Percentiles rank a stretch among this genome's conserved stretches.
These are phyloP conservation scores for Alethe castanea DNA, from an alignment of 2,113 vertebrate genomes.

Conservation along the genomic window DNA sequence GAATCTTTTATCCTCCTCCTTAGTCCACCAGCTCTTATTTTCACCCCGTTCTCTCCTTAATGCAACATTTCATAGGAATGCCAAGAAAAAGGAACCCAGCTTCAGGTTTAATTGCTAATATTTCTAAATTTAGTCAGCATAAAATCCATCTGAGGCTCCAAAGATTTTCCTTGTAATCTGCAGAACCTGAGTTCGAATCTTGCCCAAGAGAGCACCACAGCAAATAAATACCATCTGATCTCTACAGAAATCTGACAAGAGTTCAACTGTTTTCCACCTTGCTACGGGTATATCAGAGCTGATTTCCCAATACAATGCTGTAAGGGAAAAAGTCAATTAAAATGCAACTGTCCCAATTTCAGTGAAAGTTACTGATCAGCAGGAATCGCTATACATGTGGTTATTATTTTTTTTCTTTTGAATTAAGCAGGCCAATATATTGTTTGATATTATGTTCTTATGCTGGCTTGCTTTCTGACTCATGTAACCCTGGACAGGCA, in stretches of 20 bases:
- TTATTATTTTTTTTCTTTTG: conserved; percentile 1
- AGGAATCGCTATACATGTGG: conserved; percentile 48
- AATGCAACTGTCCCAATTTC: conserved; percentile 73
- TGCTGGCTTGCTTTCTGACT: background rate
- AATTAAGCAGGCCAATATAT: background rate
- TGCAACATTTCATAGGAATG: conserved; percentile 68
- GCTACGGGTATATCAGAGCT: conserved; percentile 37
- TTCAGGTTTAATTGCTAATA: conserved; percentile 64
- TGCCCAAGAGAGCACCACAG: conserved; percentile 44
- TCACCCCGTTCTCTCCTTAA: conserved; percentile 53
- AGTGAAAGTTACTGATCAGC: conserved; percentile 61
- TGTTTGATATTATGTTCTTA: background rate
- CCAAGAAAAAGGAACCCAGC: conserved; percentile 54
- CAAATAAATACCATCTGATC: conserved; percentile 74
- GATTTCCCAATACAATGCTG: conserved; percentile 60
- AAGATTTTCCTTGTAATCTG: conserved; percentile 52
- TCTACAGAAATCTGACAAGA: conserved; percentile 56
- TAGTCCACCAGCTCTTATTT: conserved; percentile 56
- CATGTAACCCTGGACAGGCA: background rate
- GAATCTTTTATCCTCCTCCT: conserved; percentile 63
- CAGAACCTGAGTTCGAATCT: conserved; percentile 60
- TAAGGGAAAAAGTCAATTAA: conserved; percentile 68
- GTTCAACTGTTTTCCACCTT: conserved; percentile 67
- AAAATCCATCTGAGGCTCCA: conserved; percentile 49
- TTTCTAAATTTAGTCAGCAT: conserved; percentile 71